Evolutionary conservation across 2,797 vertebrate species (phyloP), one percentile per base, ranked within the genome.

Genomic region (Urophycis tenuis): DNA sequence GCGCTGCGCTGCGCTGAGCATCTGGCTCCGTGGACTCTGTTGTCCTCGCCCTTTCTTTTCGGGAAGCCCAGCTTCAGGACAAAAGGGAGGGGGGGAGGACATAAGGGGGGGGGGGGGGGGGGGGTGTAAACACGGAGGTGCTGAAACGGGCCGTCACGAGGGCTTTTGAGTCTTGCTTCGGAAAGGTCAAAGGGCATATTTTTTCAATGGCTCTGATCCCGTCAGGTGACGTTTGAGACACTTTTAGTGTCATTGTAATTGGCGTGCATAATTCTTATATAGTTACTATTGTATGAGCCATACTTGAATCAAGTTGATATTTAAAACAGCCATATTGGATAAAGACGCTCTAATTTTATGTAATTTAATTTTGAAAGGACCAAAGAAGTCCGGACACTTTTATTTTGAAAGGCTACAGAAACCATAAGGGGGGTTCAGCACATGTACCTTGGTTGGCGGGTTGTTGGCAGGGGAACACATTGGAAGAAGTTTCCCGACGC

Each of bases 201-300:
- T 84, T 88, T 90, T 85, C 77, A 81, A 79, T 87, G 86, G 88
- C 87, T 85, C 84, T 76, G 78, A 78, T 81, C 77, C 85, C 85
- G 87, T 90, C 85, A 84, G 83, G 80, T 81, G 79, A 80, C 82
- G 85, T 86, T 77, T 80, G 81, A 87, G 77, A 83, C 82, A 72
- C 85, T 83, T 81, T 81, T 84, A 1, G 30, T 29, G 64, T 76
- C 76, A 72, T 78, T 77, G 72, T 77, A 80, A 67, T 81, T 74
- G 25, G 29, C 64, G 1, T 82, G 31, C n/a, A 32, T 79, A 80
- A 71, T 75, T 49, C 41, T 41, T 67, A 67, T 33, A 74, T 72
- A n/a, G 25, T 49, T 80, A 74, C 80, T 83, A n/a, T 39, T 19
- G 22, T 31, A 10, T 22, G 22, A 60, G 53, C 22, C 7, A 60